These are phyloP conservation scores for Hestina assimilis DNA, from an alignment of 1,140 invertebrate genomes.

Conservation along the genomic window DNA sequence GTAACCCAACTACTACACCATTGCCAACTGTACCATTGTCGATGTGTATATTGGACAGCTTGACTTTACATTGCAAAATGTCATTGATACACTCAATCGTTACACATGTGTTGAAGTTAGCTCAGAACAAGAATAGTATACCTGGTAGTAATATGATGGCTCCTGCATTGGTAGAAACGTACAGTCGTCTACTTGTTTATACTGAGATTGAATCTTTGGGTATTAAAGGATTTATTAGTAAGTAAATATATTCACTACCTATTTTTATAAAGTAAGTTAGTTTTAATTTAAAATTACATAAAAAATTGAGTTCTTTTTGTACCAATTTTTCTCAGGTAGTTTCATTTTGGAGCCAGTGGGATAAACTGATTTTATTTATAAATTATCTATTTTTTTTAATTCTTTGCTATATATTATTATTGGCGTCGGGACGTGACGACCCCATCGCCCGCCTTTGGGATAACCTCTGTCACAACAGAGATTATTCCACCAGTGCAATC, in stretches of 20 bases:
- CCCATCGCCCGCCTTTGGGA: too few relatives aligned
- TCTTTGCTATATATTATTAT: too few relatives aligned
- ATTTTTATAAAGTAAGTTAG: too few relatives aligned
- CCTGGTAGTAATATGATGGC: slow-evolving; percentile 83
- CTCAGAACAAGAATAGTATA: slow-evolving; percentile 89
- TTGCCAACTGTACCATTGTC: slow-evolving; percentile 90
- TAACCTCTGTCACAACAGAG: too few relatives aligned
- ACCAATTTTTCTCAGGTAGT: too few relatives aligned
- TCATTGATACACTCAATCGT: slow-evolving; percentile 97
- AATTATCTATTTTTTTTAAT: too few relatives aligned
- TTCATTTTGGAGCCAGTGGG: too few relatives aligned
- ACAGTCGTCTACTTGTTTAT: slow-evolving; percentile 94
- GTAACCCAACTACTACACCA: slow-evolving; percentile 72
- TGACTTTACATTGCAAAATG: slow-evolving; percentile 98
- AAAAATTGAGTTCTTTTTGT: background rate
- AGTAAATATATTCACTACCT: slow-evolving; percentile 74
- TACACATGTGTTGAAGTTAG: slow-evolving; percentile 91
- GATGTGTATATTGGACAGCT: slow-evolving; percentile 95
- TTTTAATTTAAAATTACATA: background rate
- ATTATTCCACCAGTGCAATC: too few relatives aligned
- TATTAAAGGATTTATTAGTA: slow-evolving; percentile 97
- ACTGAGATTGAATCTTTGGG: slow-evolving; percentile 98
- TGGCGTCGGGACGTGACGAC: too few relatives aligned
- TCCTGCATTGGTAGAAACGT: slow-evolving; percentile 96
- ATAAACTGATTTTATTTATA: too few relatives aligned